Conservation (phyloP, 2,797 vertebrate genomes). For the Neoniphon sammara region DNA sequence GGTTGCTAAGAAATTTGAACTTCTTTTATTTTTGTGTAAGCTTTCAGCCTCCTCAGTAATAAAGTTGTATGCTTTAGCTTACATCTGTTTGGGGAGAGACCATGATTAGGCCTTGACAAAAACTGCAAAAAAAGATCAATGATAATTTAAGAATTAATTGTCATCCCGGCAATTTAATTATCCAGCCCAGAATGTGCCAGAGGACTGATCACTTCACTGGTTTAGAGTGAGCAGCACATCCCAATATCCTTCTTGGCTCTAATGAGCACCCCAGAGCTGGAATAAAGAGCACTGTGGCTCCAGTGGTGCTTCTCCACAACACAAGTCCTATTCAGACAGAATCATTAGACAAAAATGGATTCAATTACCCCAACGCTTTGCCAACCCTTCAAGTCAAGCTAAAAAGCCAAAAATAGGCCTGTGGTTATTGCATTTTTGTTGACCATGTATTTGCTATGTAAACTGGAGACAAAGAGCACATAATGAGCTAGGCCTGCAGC, state of each 20-base stretch:
- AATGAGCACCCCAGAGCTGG: slow-evolving; percentile 71
- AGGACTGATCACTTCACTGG: slow-evolving; percentile 68
- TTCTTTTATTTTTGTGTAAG: background rate
- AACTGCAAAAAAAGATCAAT: slow-evolving; percentile 45
- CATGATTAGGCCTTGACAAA: slow-evolving; percentile 15
- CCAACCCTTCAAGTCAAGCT: slow-evolving; percentile 32
- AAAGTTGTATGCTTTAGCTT: slow-evolving; percentile 12
- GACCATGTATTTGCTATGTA: slow-evolving; percentile 27
- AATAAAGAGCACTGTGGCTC: slow-evolving; percentile 62
- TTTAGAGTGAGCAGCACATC: slow-evolving; percentile 59
- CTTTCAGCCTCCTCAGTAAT: slow-evolving; percentile 1
- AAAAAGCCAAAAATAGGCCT: slow-evolving; percentile 23
- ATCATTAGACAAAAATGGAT: slow-evolving; percentile 61
- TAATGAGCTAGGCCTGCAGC: slow-evolving; percentile 6
- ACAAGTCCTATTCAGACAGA: slow-evolving; percentile 60
- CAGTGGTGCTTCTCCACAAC: slow-evolving; percentile 58
- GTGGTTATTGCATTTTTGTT: slow-evolving; percentile 26
- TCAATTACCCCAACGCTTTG: slow-evolving; percentile 44
- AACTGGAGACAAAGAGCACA: slow-evolving; percentile 25
- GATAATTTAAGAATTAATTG: slow-evolving; percentile 51
- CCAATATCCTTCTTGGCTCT: slow-evolving; percentile 60
- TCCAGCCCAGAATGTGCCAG: slow-evolving; percentile 55
- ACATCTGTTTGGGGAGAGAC: slow-evolving; percentile 23
- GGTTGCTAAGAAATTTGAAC: background rate
- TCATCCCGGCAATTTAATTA: slow-evolving; percentile 63